phyloP scores from a whole-genome alignment of 1,140 invertebrate genomes.

The Anastrepha obliqua region DNA sequence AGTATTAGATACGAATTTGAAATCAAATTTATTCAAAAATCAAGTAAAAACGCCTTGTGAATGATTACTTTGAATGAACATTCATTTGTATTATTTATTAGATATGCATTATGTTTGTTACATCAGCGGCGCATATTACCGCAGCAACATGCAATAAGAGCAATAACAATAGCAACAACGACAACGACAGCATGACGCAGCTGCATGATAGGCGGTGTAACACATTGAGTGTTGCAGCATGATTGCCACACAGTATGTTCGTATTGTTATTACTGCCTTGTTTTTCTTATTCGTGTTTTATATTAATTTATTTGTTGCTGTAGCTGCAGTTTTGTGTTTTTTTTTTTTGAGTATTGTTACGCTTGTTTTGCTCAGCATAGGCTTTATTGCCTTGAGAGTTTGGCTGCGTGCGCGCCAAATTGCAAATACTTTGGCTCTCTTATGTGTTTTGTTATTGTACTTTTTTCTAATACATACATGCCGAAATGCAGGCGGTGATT shows the following conservation, averaged over 20 bases:
- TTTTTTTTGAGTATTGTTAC: background rate
- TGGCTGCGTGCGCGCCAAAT: background rate
- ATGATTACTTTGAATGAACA: background rate
- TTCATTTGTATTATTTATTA: conserved; percentile 17
- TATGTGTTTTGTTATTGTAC: background rate
- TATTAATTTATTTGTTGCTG: background rate
- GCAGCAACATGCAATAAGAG: background rate
- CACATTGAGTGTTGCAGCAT: background rate
- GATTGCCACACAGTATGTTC: conserved; percentile 22
- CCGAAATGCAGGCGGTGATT: background rate
- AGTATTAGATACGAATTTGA: background rate
- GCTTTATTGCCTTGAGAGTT: background rate
- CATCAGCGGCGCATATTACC: background rate
- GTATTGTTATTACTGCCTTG: background rate
- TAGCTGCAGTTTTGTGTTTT: background rate
- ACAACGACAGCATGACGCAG: background rate
- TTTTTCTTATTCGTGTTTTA: conserved; percentile 20
- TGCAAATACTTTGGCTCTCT: background rate
- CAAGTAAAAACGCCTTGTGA: background rate
- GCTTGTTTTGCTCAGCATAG: background rate
- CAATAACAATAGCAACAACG: background rate
- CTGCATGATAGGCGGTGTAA: background rate
- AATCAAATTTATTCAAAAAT: background rate
- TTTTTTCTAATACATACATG: background rate
- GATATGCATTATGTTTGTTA: conserved; percentile 29